phyloP scores from a whole-genome alignment of 1,140 invertebrate species.

The Drosophila willistoni region DNA sequence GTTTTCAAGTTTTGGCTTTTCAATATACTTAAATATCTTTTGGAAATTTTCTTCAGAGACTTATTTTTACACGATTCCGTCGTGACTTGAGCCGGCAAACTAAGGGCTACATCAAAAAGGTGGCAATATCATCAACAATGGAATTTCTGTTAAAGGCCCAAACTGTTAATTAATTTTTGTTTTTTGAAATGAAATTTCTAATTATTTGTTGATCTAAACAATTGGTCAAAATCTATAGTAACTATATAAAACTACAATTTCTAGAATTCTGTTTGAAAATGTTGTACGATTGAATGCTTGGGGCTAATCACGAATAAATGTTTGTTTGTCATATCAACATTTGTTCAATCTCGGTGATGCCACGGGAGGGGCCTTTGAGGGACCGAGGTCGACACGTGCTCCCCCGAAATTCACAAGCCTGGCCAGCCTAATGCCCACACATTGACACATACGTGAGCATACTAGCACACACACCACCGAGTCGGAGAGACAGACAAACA shows the following conservation, averaged over 20 bases:
- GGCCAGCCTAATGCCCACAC: slow-evolving; percentile 40
- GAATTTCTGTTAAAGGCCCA: no score
- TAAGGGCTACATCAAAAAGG: no score
- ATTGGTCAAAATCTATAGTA: no score
- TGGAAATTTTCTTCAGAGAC: no score
- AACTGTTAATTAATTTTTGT: no score
- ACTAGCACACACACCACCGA: slow-evolving; percentile 6
- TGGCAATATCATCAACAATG: no score
- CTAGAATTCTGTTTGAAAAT: not conserved
- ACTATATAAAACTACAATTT: not conserved
- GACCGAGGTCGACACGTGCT: slow-evolving; percentile 9
- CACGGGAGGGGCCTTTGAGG: not conserved
- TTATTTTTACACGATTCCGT: no score
- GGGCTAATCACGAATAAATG: slow-evolving; percentile 15
- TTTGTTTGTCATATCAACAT: slow-evolving; percentile 8
- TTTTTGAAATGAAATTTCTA: no score
- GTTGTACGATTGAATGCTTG: not conserved
- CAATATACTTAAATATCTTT: no score
- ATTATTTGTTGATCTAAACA: no score
- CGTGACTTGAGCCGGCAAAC: no score
- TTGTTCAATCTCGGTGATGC: slow-evolving; percentile 8
- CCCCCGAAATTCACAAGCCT: slow-evolving; percentile 2
- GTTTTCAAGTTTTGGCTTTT: no score
- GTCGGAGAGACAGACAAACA: slow-evolving; percentile 62
- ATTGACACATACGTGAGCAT: slow-evolving; percentile 45